These are phyloP conservation scores for Drosophila niveifrons DNA, from an alignment of 2,888 invertebrate species.

Conservation along the genomic window DNA sequence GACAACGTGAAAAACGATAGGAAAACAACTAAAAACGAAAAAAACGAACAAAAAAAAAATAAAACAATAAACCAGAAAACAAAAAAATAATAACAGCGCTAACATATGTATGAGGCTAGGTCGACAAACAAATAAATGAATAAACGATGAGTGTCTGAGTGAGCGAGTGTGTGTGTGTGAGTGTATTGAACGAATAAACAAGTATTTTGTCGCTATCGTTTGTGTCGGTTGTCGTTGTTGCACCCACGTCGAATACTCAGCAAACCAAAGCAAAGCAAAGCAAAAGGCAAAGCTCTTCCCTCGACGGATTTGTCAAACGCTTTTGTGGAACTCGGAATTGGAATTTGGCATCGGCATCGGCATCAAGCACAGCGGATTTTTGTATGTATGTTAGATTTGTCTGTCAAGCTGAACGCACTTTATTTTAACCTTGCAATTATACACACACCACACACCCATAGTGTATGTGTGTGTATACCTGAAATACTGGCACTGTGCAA, in stretches of 20 bases:
- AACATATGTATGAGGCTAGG: conserved; percentile 28
- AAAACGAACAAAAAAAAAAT: conserved; percentile 12
- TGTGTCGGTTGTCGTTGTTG: conserved; percentile 20
- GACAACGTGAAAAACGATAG: conserved; percentile 17
- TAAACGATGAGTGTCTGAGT: conserved; percentile 6
- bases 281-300: conserved; percentile 19
- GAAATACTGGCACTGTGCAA: conserved; percentile 26
- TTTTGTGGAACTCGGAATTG: conserved; percentile 21
- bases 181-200: conserved; percentile 27
- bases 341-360: conserved; percentile 7
- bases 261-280: conserved; percentile 4
- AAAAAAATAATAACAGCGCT: conserved; percentile 34
- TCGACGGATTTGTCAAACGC: conserved; percentile 46
- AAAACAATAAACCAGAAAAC: conserved; percentile 47
- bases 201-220: conserved; percentile 26
- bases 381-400: conserved; percentile 27
- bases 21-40: conserved; percentile 13
- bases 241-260: conserved; percentile 52
- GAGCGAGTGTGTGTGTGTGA: conserved; percentile 17
- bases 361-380: conserved; percentile 4
- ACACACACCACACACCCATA: conserved; percentile 15
- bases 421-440: conserved; percentile 41
- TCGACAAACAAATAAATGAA: conserved; percentile 47
- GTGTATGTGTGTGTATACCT: conserved; percentile 23
- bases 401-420: conserved; percentile 28